phyloP scores from a whole-genome alignment of 2,797 vertebrate species.

The Anguilla megastoma region DNA sequence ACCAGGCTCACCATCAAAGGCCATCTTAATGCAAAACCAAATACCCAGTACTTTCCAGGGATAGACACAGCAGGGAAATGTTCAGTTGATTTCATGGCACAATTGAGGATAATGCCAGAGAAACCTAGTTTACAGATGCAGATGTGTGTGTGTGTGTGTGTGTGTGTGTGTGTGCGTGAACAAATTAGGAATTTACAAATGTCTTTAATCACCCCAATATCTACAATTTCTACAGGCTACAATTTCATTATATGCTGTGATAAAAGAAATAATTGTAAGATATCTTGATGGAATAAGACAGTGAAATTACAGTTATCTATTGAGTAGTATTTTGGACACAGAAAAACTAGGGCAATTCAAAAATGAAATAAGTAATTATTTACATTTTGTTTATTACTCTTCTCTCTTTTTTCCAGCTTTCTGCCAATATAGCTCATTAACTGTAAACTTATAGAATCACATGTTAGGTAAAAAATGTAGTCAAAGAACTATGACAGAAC shows the following conservation, averaged over 20 bases:
- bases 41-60: background rate
- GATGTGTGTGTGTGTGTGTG: background rate
- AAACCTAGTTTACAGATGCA: background rate
- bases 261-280: background rate
- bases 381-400: background rate
- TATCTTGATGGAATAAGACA: background rate
- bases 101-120: background rate
- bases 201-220: background rate
- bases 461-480: background rate
- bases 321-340: background rate
- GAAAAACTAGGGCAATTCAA: background rate
- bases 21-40: constrained; percentile 48
- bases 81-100: background rate
- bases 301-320: background rate
- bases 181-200: background rate
- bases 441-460: background rate
- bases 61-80: background rate
- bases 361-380: background rate
- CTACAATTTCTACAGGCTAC: background rate
- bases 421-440: background rate
- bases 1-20: constrained; percentile 39
- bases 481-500: background rate
- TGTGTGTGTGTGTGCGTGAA: background rate
- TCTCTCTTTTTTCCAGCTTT: background rate
- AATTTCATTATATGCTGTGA: background rate